Evolutionary conservation across 2,888 invertebrate genomes (phyloP).

Genomic region (Chrysopilus asiliformis): DNA sequence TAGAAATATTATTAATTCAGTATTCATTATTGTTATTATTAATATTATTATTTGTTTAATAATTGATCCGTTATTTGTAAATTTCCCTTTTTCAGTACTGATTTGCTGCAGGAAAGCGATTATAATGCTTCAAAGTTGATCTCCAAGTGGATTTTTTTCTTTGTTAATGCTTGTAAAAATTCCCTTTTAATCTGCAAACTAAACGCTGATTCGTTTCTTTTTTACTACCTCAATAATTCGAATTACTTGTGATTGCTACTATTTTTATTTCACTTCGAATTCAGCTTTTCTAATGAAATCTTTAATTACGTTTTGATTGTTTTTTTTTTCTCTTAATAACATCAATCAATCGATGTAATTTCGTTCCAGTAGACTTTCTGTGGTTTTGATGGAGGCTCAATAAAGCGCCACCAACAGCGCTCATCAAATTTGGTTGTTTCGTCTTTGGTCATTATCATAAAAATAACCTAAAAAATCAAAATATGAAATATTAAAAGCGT

Average conservation of each 20-base stretch:
- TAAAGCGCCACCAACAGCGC: slow-evolving; percentile 20
- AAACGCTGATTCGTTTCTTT: not conserved
- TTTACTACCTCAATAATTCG: not conserved
- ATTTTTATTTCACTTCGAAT: not conserved
- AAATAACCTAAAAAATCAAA: no score
- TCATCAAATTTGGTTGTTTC: slow-evolving; percentile 17
- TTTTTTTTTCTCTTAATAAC: not conserved
- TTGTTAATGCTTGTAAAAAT: not conserved
- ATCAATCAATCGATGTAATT: slow-evolving; percentile 6
- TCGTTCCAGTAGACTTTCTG: not conserved
- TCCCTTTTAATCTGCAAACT: no score
- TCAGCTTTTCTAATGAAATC: not conserved
- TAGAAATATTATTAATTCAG: no score
- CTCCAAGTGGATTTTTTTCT: not conserved
- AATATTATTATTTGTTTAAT: no score
- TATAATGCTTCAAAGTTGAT: not conserved
- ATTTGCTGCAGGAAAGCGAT: no score
- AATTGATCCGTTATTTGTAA: no score
- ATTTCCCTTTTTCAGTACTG: no score
- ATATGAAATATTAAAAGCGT: no score
- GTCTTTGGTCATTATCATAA: slow-evolving; percentile 20
- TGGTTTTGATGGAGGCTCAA: slow-evolving; percentile 21
- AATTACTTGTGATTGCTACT: not conserved
- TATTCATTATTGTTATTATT: no score
- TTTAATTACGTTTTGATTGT: not conserved